These are phyloP conservation scores for Daubentonia madagascariensis DNA, from an alignment of 2,113 vertebrate genomes.

Conservation along the genomic window DNA sequence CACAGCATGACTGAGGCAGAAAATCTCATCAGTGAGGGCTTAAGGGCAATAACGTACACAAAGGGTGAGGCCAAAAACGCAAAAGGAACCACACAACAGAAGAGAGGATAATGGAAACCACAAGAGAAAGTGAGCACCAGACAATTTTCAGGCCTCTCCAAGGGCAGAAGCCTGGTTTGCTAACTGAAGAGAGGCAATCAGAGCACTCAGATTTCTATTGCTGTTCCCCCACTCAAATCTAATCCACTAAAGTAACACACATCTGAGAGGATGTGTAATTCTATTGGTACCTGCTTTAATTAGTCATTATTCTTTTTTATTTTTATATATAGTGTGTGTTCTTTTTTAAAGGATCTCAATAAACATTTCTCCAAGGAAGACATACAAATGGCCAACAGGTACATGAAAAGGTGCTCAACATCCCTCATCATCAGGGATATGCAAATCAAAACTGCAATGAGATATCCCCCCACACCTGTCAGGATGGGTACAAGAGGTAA, in stretches of 20 bases:
- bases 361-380: background rate
- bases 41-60: slow-evolving; percentile 4
- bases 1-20: slow-evolving; percentile 48
- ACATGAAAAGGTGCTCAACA: background rate
- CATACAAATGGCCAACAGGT: background rate
- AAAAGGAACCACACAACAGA: background rate
- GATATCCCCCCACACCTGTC: background rate
- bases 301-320: background rate
- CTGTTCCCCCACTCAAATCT: background rate
- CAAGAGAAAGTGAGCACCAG: background rate
- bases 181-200: background rate
- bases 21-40: slow-evolving; percentile 64
- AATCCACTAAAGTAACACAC: background rate
- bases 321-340: background rate
- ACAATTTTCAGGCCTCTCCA: background rate
- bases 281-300: background rate
- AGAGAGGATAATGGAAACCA: background rate
- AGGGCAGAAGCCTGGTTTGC: background rate
- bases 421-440: background rate
- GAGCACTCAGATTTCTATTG: background rate
- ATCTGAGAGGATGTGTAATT: background rate
- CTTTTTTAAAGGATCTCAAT: background rate
- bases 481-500: background rate
- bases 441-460: background rate
- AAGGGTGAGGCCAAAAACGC: background rate